Evolutionary conservation across 35 echinoderm and acorn worm species (phyloP), one percentile per base, ranked within the genome.

Genomic region (Apostichopus californicus): DNA sequence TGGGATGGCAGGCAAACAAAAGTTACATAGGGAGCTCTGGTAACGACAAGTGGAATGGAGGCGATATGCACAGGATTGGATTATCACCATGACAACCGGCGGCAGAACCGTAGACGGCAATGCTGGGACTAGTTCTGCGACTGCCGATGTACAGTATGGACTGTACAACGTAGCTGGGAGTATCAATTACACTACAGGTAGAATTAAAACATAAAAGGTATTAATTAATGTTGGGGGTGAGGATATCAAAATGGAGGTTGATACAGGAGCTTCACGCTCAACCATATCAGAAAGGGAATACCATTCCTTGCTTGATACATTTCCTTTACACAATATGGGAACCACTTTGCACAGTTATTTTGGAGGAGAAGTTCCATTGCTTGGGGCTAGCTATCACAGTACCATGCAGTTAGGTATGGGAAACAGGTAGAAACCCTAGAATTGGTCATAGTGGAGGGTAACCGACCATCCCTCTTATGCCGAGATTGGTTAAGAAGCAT

Each of bases 221-320:
- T 57, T 54, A 9, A 71, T 87, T 2, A 87, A 87, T 71, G 85
- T 87, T 63, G 85, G 85, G 6, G 85, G 85, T 10, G 56, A 71
- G 7, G 66, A 66, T 87, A 87, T 87, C 85, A 87, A 87, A 21
- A 87, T 87, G 85, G 85, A 87, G 85, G 56, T 87, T 46, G 85
- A 87, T 65, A 87, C 85, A 57, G 85, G 85, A 26, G 85, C 85
- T 9, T 15, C 85, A 28, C 85, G 85, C 85, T 87, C 85, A 13
- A 87, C 85, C 10, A 87, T 87, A 66, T 87, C 85, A 87, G 85
- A 87, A 58, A 71, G 66, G 64, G 59, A 60, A 21, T 87, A 87
- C 56, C 57, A 10, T 24, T 22, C 64, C 46, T 87, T 87, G 85
- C 13, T 87, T 25, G 11, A 71, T 54, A 87, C 64, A 87, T 87